Percentiles rank a stretch among this genome's conserved stretches.
phyloP scores from a whole-genome alignment of 1,140 invertebrate genomes.

The Ostrea denselamellosa region DNA sequence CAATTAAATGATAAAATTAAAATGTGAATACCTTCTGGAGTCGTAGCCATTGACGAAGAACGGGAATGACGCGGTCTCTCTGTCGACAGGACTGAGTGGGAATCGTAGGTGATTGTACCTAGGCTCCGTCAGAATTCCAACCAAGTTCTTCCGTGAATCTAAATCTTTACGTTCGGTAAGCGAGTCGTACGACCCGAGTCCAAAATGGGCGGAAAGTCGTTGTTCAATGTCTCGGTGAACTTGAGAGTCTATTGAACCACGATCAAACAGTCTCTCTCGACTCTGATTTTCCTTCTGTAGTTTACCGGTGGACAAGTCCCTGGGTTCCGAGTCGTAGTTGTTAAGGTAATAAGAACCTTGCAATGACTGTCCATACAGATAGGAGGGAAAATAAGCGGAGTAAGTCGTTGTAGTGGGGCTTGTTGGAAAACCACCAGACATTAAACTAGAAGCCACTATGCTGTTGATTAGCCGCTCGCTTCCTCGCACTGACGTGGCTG shows the following conservation, averaged over 20 bases:
- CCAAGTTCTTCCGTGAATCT: constrained; percentile 56
- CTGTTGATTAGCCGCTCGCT: constrained; percentile 44
- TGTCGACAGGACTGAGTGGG: constrained; percentile 42
- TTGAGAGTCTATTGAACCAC: constrained; percentile 22
- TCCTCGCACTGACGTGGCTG: not conserved
- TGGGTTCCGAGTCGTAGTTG: constrained; percentile 46
- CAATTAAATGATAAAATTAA: no score
- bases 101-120: constrained; percentile 48
- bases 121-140: constrained; percentile 56
- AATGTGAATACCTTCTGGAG: constrained; percentile 42
- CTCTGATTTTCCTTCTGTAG: constrained; percentile 42
- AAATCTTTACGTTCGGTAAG: constrained; percentile 51
- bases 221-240: constrained; percentile 39
- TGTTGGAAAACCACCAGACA: constrained; percentile 37
- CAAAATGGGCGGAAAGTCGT: constrained; percentile 43
- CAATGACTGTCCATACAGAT: constrained; percentile 47
- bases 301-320: constrained; percentile 49
- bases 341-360: constrained; percentile 39
- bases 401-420: constrained; percentile 38
- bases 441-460: constrained; percentile 49
- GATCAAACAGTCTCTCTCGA: constrained; percentile 22
- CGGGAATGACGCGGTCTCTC: constrained; percentile 47
- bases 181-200: constrained; percentile 28
- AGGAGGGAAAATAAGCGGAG: constrained; percentile 51
- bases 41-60: constrained; percentile 57